A percentile compares a stretch with the other conserved stretches of the same genome.
Evolutionary conservation across 2,888 invertebrate genomes (phyloP).

Genomic region (Teleogryllus oceanicus): DNA sequence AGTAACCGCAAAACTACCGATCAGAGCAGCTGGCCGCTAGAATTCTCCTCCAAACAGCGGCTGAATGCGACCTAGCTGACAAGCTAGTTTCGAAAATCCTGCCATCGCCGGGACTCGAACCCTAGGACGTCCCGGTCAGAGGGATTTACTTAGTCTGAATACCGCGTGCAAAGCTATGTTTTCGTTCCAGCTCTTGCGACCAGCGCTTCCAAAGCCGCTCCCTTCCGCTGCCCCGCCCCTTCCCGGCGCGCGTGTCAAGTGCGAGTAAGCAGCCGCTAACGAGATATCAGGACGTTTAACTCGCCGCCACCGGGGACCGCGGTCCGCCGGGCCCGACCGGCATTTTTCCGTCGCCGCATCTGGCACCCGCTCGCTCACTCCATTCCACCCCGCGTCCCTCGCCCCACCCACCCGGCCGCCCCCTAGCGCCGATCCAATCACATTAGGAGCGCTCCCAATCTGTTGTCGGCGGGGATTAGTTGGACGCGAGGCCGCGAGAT

Average conservation of each 20-base stretch:
- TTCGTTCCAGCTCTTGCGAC: neutral
- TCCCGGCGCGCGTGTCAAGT: neutral
- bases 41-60: too few species aligned
- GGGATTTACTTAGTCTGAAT: neutral
- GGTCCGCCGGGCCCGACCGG: neutral
- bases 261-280: neutral
- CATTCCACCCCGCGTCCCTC: neutral
- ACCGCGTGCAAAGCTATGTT: neutral
- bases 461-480: neutral
- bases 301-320: neutral
- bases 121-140: too few species aligned
- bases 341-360: conserved; percentile 6
- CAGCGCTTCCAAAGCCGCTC: too few species aligned
- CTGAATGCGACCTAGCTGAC: too few species aligned
- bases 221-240: too few species aligned
- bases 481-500: neutral
- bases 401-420: neutral
- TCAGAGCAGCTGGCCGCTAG: too few species aligned
- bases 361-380: neutral
- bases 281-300: conserved; percentile 6
- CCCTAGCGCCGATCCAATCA: neutral
- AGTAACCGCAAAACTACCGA: too few species aligned
- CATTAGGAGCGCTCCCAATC: neutral
- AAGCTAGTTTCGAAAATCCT: too few species aligned
- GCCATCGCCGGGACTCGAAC: too few species aligned